Evolutionary conservation across 2,797 vertebrate genomes (phyloP), one percentile per base, ranked within the genome.

Genomic region (Gambusia yucatana): DNA sequence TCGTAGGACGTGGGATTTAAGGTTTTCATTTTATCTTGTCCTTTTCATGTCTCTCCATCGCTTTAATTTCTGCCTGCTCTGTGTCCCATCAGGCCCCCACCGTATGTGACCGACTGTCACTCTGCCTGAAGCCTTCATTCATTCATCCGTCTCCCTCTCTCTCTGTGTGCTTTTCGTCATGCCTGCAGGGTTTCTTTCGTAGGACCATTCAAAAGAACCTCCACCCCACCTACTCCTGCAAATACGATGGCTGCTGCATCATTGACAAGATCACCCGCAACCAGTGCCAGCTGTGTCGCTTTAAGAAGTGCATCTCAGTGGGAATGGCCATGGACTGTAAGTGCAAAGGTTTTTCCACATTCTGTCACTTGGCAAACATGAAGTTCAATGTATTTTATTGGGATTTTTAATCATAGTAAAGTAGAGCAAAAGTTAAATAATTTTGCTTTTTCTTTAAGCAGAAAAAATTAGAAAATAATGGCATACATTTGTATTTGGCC

Each of bases 281-380:
- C 94, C 98, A 99, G 95, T 99, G 98, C 92, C 98, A 99, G 97
- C 97, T 99, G 46, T 99, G 98, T 87, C 98, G 98, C 95, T 99
- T 99, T 95, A 99, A 98, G 96, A 99, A 99, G 93, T 99, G 98
- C 94, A 98, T 98, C 69, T 96, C 97, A 0, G 98, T 98, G 93
- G 98, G 98, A 96, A 99, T 99, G 98, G 98, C 98, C 91, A 99
- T 99, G 97, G 98, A 99, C 94, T 22, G 98, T 99, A 95, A 98
- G 98, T 96, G 1, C 20, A 44, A 69, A 69, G 6, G 4, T 5
- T 44, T 69, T 44, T 14, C 41, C 25, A 7, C 65, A 28, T 44
- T 46, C 16, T 46, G 25, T 44, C 65, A 44, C 25, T 44, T n/a
- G 11, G 28, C 67, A 70, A 46, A 17, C 13, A 44, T 6, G 3